A percentile compares a stretch with the other conserved stretches of the same genome.
Conservation (phyloP, 1,140 invertebrate genomes). For the Drosophila pruinosa region DNA sequence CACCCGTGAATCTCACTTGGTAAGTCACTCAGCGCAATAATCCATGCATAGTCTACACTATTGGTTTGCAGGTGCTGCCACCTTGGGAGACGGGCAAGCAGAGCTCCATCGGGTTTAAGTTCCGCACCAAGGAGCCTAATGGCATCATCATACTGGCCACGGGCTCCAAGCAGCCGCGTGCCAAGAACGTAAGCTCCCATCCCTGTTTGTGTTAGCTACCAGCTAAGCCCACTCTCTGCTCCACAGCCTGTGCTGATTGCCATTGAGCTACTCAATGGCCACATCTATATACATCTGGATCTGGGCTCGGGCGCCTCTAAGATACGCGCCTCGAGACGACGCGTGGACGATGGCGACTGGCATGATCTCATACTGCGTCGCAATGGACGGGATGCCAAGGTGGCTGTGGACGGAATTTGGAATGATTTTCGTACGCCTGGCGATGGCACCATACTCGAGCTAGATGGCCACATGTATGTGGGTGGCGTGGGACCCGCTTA, state of each 20-base stretch:
- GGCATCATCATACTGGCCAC: constrained; percentile 96
- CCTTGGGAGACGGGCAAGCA: constrained; percentile 94
- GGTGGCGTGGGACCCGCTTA: constrained; percentile 93
- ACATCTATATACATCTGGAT: constrained; percentile 95
- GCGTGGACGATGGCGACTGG: constrained; percentile 95
- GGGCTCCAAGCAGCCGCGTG: constrained; percentile 89
- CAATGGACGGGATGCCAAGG: constrained; percentile 91
- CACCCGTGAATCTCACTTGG: constrained; percentile 93
- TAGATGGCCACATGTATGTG: constrained; percentile 94
- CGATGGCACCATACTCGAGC: constrained; percentile 91
- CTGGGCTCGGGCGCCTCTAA: constrained; percentile 95
- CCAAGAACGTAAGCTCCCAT: constrained; percentile 80
- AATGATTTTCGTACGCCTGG: constrained; percentile 96
- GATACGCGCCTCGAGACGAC: constrained; percentile 90
- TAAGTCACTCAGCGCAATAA: constrained; percentile 82
- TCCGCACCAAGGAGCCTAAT: constrained; percentile 96
- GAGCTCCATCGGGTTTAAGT: constrained; percentile 95
- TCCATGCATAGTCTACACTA: constrained; percentile 4
- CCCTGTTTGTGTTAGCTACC: too few relatives aligned
- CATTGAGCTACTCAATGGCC: constrained; percentile 95
- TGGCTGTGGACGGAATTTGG: constrained; percentile 94
- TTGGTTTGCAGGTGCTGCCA: constrained; percentile 87
- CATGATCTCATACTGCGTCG: constrained; percentile 93
- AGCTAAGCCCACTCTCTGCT: background rate
- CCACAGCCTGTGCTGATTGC: constrained; percentile 94